Percentiles rank a stretch among this genome's conserved stretches.
phyloP scores from a whole-genome alignment of 2,113 vertebrate species.

The Aspidoscelis tigris region DNA sequence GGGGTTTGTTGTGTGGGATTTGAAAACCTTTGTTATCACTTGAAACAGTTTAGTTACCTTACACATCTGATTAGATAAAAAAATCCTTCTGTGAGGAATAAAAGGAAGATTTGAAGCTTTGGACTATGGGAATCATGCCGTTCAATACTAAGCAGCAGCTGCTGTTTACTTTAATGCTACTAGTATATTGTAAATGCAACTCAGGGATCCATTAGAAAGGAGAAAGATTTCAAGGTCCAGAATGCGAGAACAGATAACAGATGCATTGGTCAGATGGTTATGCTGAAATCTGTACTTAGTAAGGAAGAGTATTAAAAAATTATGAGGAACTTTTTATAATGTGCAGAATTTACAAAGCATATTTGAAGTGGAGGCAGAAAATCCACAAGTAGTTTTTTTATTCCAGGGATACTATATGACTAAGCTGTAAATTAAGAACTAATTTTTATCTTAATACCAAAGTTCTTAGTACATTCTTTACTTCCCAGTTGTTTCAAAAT shows the following conservation, averaged over 20 bases:
- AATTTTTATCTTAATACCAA: constrained; percentile 14
- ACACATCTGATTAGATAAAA: constrained; percentile 55
- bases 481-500: too few relatives aligned
- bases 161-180: constrained; percentile 39
- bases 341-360: constrained; percentile 37
- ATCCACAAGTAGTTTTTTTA: constrained; percentile 9
- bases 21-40: constrained; percentile 43
- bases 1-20: constrained; percentile 43
- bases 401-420: constrained; percentile 20
- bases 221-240: constrained; percentile 51
- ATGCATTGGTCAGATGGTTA: constrained; percentile 69
- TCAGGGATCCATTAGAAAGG: constrained; percentile 33
- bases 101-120: constrained; percentile 63
- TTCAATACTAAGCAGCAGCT: constrained; percentile 60
- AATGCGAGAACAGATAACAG: constrained; percentile 68
- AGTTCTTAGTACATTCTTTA: not conserved
- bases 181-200: constrained; percentile 51
- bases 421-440: not conserved
- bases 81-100: constrained; percentile 63
- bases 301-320: constrained; percentile 64
- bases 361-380: constrained; percentile 34
- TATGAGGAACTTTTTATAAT: constrained; percentile 35
- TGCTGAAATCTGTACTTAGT: constrained; percentile 58
- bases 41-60: constrained; percentile 37
- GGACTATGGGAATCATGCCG: constrained; percentile 47